A percentile compares a stretch with the other conserved stretches of the same genome.
Conservation (phyloP, 35 echinoderm and acorn worm species). For the Strongylocentrotus purpuratus region DNA sequence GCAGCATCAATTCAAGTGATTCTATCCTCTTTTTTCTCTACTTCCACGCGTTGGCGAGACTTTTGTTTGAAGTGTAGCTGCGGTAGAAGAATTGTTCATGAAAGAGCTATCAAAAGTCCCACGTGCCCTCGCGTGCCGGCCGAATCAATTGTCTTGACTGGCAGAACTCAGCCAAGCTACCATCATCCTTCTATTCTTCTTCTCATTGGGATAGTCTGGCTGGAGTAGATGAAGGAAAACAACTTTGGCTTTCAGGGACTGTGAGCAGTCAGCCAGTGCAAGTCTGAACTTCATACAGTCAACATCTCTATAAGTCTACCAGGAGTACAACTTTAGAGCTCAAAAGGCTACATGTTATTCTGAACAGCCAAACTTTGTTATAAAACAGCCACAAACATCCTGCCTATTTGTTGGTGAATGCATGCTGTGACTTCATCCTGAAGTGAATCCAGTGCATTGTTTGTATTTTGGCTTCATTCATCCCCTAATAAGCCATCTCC, state of each 20-base stretch:
- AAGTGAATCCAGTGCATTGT: not conserved
- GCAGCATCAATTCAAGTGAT: not conserved
- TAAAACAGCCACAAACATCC: too few species aligned
- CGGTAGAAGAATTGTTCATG: not conserved
- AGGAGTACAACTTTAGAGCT: not conserved
- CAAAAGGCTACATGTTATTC: too few species aligned
- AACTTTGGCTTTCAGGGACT: not conserved
- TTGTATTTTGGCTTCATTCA: not conserved
- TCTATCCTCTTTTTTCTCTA: not conserved
- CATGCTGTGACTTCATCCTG: not conserved
- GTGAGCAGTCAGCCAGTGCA: not conserved
- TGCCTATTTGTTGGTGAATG: too few species aligned
- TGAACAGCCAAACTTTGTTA: too few species aligned
- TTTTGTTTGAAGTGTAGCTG: constrained; percentile 30
- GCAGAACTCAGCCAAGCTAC: not conserved
- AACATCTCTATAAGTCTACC: not conserved
- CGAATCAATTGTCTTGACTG: not conserved
- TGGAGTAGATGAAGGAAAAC: not conserved
- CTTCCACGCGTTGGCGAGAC: constrained; percentile 1
- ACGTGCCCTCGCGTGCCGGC: constrained; percentile 37
- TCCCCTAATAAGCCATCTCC: not conserved
- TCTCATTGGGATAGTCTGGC: not conserved
- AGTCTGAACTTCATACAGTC: not conserved
- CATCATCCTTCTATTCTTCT: not conserved
- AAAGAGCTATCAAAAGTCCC: not conserved